Conservation (phyloP, 2,113 vertebrate species). For the Pseudonaja textilis region DNA sequence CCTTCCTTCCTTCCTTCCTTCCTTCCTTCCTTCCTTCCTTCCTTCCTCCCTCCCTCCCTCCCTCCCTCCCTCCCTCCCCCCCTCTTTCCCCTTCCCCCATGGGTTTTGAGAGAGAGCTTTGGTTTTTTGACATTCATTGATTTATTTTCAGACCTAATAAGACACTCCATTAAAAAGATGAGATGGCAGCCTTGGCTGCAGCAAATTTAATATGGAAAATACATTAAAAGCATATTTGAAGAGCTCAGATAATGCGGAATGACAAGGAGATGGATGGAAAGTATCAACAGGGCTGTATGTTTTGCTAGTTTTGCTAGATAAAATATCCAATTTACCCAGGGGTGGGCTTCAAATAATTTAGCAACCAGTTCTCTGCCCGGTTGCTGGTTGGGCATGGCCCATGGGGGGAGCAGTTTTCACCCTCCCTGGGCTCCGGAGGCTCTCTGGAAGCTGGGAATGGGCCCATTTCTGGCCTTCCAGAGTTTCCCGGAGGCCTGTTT, state of each 20-base stretch:
- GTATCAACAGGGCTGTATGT: background rate
- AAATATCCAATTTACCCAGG: background rate
- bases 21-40: too few relatives aligned
- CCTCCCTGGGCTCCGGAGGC: too few relatives aligned
- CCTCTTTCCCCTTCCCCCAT: background rate
- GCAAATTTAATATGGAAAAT: conserved; percentile 11
- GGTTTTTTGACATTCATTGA: background rate
- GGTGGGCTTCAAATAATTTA: too few relatives aligned
- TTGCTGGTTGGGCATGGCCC: too few relatives aligned
- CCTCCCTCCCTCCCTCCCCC: too few relatives aligned
- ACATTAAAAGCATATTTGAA: conserved; percentile 2
- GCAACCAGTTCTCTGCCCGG: too few relatives aligned
- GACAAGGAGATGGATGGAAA: background rate
- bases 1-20: too few relatives aligned
- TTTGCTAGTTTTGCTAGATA: background rate
- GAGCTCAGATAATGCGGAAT: conserved; percentile 17
- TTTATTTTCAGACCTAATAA: conserved; percentile 13
- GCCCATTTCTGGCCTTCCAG: too few relatives aligned
- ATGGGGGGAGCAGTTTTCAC: too few relatives aligned
- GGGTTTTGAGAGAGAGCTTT: background rate
- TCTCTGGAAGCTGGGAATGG: too few relatives aligned
- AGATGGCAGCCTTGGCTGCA: background rate
- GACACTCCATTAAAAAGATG: conserved; percentile 9
- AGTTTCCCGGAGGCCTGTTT: too few relatives aligned
- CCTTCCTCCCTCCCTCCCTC: too few relatives aligned